These are phyloP conservation scores for Drosophila falleni DNA, from an alignment of 2,888 invertebrate genomes.

Conservation along the genomic window DNA sequence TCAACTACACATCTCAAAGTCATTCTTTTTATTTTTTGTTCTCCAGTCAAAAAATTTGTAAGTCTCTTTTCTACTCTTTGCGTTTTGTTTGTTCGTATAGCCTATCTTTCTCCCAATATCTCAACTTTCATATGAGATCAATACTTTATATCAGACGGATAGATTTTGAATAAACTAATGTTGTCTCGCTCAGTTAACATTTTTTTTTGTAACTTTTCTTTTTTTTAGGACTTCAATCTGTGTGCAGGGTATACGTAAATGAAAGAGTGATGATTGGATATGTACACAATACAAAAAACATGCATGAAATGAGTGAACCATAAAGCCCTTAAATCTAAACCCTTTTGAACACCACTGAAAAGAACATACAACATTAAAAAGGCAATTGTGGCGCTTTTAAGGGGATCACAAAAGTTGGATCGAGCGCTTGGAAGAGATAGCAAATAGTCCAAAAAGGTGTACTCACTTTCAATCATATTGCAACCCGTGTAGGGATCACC, in stretches of 20 bases:
- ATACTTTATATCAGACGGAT: background rate
- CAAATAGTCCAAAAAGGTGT: slow-evolving; percentile 44
- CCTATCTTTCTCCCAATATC: background rate
- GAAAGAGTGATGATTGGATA: slow-evolving; percentile 35
- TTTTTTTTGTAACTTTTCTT: background rate
- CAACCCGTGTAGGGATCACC: slow-evolving; percentile 94
- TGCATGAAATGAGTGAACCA: slow-evolving; percentile 59
- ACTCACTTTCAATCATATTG: slow-evolving; percentile 88
- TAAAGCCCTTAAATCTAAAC: slow-evolving; percentile 57
- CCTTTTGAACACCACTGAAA: slow-evolving; percentile 70
- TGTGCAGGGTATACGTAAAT: slow-evolving; percentile 33
- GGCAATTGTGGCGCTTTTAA: slow-evolving; percentile 16
- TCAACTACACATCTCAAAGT: background rate
- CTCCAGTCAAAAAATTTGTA: background rate
- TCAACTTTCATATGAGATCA: background rate
- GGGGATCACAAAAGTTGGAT: slow-evolving; percentile 12
- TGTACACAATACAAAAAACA: slow-evolving; percentile 69
- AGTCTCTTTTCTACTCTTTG: background rate
- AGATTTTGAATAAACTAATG: background rate
- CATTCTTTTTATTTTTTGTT: background rate
- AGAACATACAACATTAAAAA: slow-evolving; percentile 72
- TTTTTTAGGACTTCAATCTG: background rate
- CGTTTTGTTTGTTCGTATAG: background rate
- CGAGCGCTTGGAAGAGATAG: slow-evolving; percentile 36
- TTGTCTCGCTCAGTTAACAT: background rate